Conservation (phyloP, 2,797 vertebrate genomes). For the Cossypha heuglini region DNA sequence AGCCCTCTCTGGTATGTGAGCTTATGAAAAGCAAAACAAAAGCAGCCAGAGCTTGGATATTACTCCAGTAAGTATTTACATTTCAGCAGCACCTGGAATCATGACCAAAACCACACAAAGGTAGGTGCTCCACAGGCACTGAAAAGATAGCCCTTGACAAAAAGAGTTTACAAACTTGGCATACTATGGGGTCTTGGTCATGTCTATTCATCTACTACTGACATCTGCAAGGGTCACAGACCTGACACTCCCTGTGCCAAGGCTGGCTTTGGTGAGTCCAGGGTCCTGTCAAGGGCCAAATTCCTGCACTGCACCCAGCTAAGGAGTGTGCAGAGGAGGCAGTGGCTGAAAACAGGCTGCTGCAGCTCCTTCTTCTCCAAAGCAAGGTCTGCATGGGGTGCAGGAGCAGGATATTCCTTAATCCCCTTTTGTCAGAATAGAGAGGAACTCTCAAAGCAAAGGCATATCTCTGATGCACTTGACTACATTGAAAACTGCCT, state of each 20-base stretch:
- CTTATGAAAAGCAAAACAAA: slow-evolving; percentile 21
- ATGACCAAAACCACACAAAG: background rate
- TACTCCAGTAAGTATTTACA: slow-evolving; percentile 13
- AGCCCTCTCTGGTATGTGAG: background rate
- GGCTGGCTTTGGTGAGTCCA: background rate
- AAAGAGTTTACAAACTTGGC: background rate
- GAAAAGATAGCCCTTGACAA: background rate
- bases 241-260: background rate
- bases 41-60: background rate
- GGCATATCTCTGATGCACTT: background rate
- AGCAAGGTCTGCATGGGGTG: background rate
- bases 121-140: background rate
- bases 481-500: background rate
- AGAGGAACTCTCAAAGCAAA: background rate
- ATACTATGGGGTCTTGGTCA: background rate
- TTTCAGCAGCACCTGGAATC: slow-evolving; percentile 1
- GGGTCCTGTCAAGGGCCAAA: background rate
- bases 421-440: background rate
- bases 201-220: background rate
- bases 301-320: background rate
- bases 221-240: background rate
- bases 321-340: background rate
- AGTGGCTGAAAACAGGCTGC: background rate
- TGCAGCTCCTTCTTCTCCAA: background rate
- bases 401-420: background rate